Evolutionary conservation across 2,888 invertebrate genomes (phyloP).

Genomic region (Catonia carolina): DNA sequence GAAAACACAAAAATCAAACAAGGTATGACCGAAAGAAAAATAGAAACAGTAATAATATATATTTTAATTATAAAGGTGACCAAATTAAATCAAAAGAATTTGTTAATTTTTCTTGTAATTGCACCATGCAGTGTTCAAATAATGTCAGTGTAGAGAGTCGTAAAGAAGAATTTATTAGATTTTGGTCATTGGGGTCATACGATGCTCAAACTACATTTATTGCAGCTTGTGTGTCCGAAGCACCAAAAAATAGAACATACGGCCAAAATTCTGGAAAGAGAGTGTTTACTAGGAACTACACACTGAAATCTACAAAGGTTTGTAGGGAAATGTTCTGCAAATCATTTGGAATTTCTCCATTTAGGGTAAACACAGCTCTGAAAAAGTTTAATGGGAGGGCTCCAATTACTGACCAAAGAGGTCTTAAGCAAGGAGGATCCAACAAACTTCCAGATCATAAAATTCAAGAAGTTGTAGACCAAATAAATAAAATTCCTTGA

Average conservation of each 20-base stretch:
- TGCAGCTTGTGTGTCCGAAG: not conserved
- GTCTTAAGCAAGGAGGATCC: constrained; percentile 7
- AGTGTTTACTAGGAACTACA: not conserved
- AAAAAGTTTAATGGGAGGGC: not conserved
- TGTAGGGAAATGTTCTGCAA: not conserved
- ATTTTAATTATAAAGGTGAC: not conserved
- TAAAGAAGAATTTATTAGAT: not conserved
- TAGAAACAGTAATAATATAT: not conserved
- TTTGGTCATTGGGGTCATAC: not conserved
- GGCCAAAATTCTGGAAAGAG: not conserved
- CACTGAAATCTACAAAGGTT: not conserved
- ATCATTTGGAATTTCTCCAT: not conserved
- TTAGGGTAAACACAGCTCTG: not conserved
- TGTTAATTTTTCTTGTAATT: not conserved
- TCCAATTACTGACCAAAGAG: not conserved
- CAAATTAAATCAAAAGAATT: not conserved
- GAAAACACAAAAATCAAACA: not conserved
- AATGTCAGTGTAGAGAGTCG: not conserved
- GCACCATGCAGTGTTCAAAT: not conserved
- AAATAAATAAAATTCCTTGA: constrained; percentile 11
- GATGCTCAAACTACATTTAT: not conserved
- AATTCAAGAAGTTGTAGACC: constrained; percentile 6
- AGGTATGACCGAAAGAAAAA: not conserved
- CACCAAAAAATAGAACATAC: not conserved
- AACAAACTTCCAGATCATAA: constrained; percentile 4